phyloP scores from a whole-genome alignment of 2,113 vertebrate genomes.

The Xenopus laevis region DNA sequence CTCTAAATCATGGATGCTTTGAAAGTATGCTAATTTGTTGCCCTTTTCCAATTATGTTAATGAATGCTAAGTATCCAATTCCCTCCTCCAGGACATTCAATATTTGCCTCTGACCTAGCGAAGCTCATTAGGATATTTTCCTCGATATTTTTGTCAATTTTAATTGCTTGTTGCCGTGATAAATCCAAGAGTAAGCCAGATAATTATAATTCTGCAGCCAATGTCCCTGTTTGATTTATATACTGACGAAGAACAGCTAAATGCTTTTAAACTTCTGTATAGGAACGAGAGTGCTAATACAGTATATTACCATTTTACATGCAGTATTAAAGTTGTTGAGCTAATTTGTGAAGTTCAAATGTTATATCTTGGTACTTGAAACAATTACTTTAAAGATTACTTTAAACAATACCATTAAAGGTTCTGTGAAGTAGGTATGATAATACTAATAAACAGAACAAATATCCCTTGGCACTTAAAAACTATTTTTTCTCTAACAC shows the following conservation, averaged over 20 bases:
- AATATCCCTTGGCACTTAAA: too few species aligned
- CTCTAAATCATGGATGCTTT: constrained; percentile 6
- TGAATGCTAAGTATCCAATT: constrained; percentile 25
- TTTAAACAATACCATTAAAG: too few species aligned
- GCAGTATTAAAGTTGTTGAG: not conserved
- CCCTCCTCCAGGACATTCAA: constrained; percentile 26
- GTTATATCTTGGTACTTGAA: not conserved
- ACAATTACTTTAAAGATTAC: too few species aligned
- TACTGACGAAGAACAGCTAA: constrained; percentile 8
- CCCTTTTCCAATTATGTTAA: constrained; percentile 41
- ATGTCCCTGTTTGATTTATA: constrained; percentile 21
- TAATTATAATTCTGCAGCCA: constrained; percentile 25
- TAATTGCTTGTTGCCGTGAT: constrained; percentile 32
- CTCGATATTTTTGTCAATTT: constrained; percentile 39
- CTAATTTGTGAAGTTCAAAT: not conserved
- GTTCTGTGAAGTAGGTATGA: not conserved
- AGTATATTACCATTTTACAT: constrained; percentile 4
- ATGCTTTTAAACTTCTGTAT: constrained; percentile 1
- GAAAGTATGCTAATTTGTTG: constrained; percentile 4
- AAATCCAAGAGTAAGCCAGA: constrained; percentile 26
- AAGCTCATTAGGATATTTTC: constrained; percentile 41
- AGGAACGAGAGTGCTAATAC: not conserved
- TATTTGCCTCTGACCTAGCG: constrained; percentile 40
- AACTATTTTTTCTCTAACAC: not conserved
- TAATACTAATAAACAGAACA: too few species aligned